Conservation (phyloP, 2,888 invertebrate genomes). For the Metallyticus violacea region DNA sequence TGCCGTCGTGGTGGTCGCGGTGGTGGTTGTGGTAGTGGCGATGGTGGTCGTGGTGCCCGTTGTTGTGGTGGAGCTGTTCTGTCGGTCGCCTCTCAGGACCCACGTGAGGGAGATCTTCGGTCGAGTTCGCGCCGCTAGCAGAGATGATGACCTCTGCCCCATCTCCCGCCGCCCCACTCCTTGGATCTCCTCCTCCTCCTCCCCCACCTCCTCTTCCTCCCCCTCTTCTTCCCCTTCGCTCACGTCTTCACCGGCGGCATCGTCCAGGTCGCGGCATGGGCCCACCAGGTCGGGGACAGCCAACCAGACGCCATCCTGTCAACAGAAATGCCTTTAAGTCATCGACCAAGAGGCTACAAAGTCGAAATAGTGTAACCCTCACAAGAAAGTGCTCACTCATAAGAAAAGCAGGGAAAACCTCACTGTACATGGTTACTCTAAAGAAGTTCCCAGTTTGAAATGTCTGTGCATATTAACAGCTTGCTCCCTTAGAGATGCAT, state of each 20-base stretch:
- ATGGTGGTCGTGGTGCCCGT: constrained; percentile 25
- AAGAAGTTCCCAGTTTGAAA: too few species aligned
- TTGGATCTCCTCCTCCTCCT: constrained; percentile 17
- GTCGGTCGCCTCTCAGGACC: constrained; percentile 64
- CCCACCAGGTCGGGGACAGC: constrained; percentile 32
- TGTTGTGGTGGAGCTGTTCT: constrained; percentile 14
- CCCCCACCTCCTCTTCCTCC: constrained; percentile 17
- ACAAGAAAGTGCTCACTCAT: too few species aligned
- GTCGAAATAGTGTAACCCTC: too few species aligned
- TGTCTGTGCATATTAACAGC: too few species aligned
- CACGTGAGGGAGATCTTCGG: constrained; percentile 73
- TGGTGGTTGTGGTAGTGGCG: constrained; percentile 9
- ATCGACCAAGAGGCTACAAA: too few species aligned
- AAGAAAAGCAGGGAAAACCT: too few species aligned
- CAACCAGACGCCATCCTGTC: constrained; percentile 24
- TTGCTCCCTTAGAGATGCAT: too few species aligned
- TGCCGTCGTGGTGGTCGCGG: background rate
- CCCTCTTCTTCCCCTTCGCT: constrained; percentile 20
- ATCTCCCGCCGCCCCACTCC: constrained; percentile 37
- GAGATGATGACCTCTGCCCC: constrained; percentile 44
- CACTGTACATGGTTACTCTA: too few species aligned
- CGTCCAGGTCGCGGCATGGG: constrained; percentile 30
- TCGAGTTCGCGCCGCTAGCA: constrained; percentile 43
- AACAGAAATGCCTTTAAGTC: background rate
- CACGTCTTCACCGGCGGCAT: constrained; percentile 19